phyloP scores from a whole-genome alignment of 2,888 invertebrate genomes.

The Sinotaia quadrata region DNA sequence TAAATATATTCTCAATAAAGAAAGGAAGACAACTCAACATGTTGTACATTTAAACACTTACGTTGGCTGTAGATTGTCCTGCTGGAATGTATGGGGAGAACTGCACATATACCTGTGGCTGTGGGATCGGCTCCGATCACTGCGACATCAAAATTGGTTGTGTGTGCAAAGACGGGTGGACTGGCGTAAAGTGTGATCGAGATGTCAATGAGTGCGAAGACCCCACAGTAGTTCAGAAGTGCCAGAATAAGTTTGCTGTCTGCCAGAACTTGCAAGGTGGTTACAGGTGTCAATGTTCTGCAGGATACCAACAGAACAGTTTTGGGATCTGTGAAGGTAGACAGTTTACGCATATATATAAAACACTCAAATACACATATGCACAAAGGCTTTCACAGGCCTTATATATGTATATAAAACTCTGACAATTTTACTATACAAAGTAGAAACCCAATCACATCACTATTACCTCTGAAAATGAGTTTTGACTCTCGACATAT shows the following conservation, averaged over 20 bases:
- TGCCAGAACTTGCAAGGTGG: neutral
- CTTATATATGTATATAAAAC: too few species aligned
- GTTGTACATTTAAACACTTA: too few species aligned
- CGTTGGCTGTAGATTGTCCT: neutral
- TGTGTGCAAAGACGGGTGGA: neutral
- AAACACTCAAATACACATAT: neutral
- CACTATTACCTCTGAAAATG: too few species aligned
- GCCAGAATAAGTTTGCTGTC: neutral
- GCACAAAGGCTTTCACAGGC: too few species aligned
- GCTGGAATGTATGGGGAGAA: neutral
- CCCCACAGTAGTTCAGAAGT: neutral
- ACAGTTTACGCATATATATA: neutral
- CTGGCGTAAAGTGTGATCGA: neutral
- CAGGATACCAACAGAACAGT: neutral
- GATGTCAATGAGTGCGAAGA: neutral
- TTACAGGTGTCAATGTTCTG: slow-evolving; percentile 1
- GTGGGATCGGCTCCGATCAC: neutral
- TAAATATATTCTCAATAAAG: too few species aligned
- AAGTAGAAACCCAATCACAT: too few species aligned
- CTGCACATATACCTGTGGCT: neutral
- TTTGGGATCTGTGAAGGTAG: neutral
- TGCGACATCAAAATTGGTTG: neutral
- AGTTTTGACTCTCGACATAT: too few species aligned
- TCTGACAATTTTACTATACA: too few species aligned
- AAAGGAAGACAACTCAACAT: too few species aligned